Percentiles rank a stretch among this genome's conserved stretches.
Evolutionary conservation across 2,797 vertebrate species (phyloP).

Genomic region (Lophius americanus): DNA sequence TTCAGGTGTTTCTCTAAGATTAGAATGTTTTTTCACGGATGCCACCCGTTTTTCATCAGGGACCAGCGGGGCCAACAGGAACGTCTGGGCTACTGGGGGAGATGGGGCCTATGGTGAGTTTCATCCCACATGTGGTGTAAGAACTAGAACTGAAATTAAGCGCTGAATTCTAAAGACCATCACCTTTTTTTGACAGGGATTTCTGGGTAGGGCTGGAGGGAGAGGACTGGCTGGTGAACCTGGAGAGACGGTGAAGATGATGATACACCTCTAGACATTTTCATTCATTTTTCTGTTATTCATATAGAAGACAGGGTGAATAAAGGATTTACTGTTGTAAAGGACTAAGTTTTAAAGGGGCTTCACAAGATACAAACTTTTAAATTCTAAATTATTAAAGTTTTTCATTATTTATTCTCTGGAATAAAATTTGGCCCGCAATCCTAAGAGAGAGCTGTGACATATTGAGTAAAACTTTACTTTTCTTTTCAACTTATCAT

Average conservation of each 20-base stretch:
- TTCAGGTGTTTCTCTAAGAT: constrained; percentile 41
- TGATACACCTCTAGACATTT: background rate
- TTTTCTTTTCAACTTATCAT: background rate
- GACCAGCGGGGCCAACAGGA: constrained; percentile 87
- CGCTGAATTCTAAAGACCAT: constrained; percentile 28
- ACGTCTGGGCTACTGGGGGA: constrained; percentile 87
- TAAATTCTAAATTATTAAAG: too few species aligned
- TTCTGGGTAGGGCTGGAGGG: constrained; percentile 71
- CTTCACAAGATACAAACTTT: background rate
- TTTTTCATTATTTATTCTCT: too few species aligned
- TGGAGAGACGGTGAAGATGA: constrained; percentile 76
- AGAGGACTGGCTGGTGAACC: constrained; percentile 73
- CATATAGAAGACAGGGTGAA: too few species aligned
- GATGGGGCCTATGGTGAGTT: constrained; percentile 87
- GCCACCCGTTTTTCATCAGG: constrained; percentile 75
- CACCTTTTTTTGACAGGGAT: constrained; percentile 69
- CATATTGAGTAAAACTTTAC: background rate
- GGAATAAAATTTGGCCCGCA: background rate
- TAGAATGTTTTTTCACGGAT: constrained; percentile 43
- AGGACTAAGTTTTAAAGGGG: background rate
- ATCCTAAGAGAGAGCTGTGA: background rate
- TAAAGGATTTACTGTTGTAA: background rate
- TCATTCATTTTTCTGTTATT: background rate
- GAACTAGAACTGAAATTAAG: constrained; percentile 26
- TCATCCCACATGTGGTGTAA: constrained; percentile 30